Evolutionary conservation across 2,797 vertebrate species (phyloP), one percentile per base, ranked within the genome.

Genomic region (Spatula versicolor): DNA sequence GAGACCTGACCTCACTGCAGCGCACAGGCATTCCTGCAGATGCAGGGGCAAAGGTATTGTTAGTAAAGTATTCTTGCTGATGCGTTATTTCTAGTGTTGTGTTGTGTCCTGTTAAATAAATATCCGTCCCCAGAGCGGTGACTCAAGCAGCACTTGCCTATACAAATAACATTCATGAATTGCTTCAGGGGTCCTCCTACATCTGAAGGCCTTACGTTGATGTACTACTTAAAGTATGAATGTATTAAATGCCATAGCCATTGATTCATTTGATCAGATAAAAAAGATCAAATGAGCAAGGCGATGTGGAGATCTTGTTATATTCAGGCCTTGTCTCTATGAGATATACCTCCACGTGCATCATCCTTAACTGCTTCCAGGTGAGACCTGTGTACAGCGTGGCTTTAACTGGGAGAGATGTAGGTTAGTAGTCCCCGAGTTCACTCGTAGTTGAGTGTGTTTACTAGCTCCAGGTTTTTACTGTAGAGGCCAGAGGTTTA

Each of bases 341-440:
- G 74, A 74, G 19, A n/a, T n/a, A 25, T 25, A 62, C 15, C 21
- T 79, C 41, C 39, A 1, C 28, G 39, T 74, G 43, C 37, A 55
- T 64, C 50, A 67, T 56, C 50, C 41, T 74, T 77, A 88, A 21
- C 37, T 3, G 2, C 78, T 69, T 90, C 60, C 63, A 72, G 45
- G 41, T 68, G 75, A 93, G 23, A 71, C 1, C 1, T 21, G 5
- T 9, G 12, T 62, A 35, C 74, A 76, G 55, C 52, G 41, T 68
- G 7, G 63, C 41, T 86, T 66, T 39, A 82, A 0, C 59, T 25
- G 23, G 16, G 21, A 60, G 80, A 33, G 67, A 93, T 88, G 64
- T 93, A 77, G 88, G 88, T 93, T 71, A 96, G 92, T 95, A 91
- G 91, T 82, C 22, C 35, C 90, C 28, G 58, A 82, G 89, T 96